phyloP scores from a whole-genome alignment of 2,797 vertebrate species.

The Sebastolobus alascanus region DNA sequence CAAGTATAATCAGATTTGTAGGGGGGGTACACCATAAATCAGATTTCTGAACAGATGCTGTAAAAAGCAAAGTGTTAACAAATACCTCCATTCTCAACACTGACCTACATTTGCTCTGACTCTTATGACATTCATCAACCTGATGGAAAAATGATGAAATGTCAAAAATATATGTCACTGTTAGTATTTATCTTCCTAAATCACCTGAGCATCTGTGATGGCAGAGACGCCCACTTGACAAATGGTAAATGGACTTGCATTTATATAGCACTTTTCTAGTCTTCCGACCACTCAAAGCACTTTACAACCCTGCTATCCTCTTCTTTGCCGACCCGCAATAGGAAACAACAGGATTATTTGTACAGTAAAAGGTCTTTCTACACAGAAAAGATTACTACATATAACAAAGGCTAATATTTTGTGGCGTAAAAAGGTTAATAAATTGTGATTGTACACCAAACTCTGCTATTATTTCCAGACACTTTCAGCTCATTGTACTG shows the following conservation, averaged over 20 bases:
- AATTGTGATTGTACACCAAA: background rate
- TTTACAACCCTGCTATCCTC: background rate
- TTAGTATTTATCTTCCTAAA: background rate
- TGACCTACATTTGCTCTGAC: slow-evolving; percentile 34
- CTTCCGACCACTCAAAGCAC: no score
- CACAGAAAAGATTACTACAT: background rate
- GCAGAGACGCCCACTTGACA: background rate
- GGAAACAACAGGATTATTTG: background rate
- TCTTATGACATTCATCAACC: slow-evolving; percentile 8
- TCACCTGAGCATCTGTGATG: background rate
- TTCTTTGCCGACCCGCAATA: background rate
- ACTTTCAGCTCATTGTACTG: slow-evolving; percentile 24
- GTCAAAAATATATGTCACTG: background rate
- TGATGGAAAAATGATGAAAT: slow-evolving; percentile 25
- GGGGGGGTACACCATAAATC: background rate
- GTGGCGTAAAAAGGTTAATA: background rate
- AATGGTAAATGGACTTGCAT: no score
- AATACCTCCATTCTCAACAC: background rate
- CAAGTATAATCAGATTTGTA: background rate
- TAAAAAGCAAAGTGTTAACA: background rate
- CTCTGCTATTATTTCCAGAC: background rate
- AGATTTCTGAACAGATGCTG: background rate
- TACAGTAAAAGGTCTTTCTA: background rate
- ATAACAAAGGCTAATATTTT: background rate
- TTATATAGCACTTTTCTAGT: no score